Evolutionary conservation across 2,888 invertebrate genomes (phyloP).

Genomic region (Phania funesta): DNA sequence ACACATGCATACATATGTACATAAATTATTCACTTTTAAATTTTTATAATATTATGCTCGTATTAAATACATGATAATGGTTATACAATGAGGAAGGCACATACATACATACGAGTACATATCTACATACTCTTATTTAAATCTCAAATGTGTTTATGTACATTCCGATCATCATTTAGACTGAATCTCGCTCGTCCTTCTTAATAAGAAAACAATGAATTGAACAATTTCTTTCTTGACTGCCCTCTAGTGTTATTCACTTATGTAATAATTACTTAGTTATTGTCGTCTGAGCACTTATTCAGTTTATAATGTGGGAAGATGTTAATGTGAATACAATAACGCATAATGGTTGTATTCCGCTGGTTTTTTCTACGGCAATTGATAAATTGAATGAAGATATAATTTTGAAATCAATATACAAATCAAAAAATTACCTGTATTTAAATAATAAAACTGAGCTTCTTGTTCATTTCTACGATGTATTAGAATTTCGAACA

Average conservation of each 20-base stretch:
- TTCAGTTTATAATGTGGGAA: constrained; percentile 50
- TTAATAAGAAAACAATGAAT: constrained; percentile 29
- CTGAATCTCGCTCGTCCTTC: background rate
- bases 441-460: background rate
- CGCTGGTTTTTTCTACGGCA: constrained; percentile 34
- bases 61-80: constrained; percentile 32
- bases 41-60: background rate
- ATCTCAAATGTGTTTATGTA: constrained; percentile 2
- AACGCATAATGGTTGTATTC: constrained; percentile 30
- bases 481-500: too few relatives aligned
- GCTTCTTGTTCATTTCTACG: too few relatives aligned
- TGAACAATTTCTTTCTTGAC: constrained; percentile 13
- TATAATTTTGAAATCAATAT: constrained; percentile 1
- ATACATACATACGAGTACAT: background rate
- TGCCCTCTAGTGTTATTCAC: constrained; percentile 13
- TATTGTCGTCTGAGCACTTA: constrained; percentile 46
- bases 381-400: constrained; percentile 10
- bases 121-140: background rate
- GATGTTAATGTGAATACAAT: constrained; percentile 29
- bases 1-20: background rate
- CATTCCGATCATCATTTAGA: background rate
- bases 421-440: constrained; percentile 4
- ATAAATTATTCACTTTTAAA: constrained; percentile 26
- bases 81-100: constrained; percentile 22
- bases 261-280: constrained; percentile 47